A percentile compares a stretch with the other conserved stretches of the same genome.
These are phyloP conservation scores for Pararge aegeria DNA, from an alignment of 1,140 invertebrate genomes.

Conservation along the genomic window DNA sequence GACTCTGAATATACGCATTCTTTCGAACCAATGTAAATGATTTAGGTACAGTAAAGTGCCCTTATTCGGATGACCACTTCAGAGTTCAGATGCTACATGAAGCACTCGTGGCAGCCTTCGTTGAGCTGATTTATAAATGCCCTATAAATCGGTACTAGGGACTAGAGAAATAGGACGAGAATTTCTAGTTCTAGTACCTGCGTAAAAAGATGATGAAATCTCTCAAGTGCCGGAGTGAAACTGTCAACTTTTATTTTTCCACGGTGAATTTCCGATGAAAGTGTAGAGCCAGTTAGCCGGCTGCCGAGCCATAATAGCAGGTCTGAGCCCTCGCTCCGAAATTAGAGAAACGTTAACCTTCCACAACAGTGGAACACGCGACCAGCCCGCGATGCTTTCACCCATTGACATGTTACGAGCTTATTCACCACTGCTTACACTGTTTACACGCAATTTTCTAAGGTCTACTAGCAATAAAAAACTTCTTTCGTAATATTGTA, in stretches of 20 bases:
- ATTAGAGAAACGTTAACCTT: conserved; percentile 71
- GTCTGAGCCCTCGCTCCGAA: conserved; percentile 55
- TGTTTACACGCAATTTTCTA: background rate
- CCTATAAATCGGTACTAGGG: background rate
- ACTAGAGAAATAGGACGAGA: background rate
- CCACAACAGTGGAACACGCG: conserved; percentile 53
- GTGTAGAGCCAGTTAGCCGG: conserved; percentile 38
- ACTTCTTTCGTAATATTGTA: too few relatives aligned
- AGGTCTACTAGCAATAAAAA: too few relatives aligned
- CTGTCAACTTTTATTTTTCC: conserved; percentile 51
- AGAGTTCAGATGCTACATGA: too few relatives aligned
- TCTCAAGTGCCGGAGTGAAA: conserved; percentile 26
- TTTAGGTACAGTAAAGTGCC: too few relatives aligned
- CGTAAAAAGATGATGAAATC: conserved; percentile 22
- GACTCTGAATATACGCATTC: too few relatives aligned
- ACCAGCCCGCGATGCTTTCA: conserved; percentile 58
- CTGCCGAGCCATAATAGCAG: conserved; percentile 40
- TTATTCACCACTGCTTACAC: background rate
- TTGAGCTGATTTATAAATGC: background rate
- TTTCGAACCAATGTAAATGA: too few relatives aligned
- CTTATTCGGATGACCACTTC: too few relatives aligned
- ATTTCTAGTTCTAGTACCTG: conserved; percentile 7
- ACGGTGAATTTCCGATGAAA: conserved; percentile 64
- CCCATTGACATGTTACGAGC: conserved; percentile 48
- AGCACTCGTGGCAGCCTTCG: too few relatives aligned